Percentiles rank a stretch among this genome's conserved stretches.
Conservation (phyloP, 1,140 invertebrate genomes). For the Marisa cornuarietis region DNA sequence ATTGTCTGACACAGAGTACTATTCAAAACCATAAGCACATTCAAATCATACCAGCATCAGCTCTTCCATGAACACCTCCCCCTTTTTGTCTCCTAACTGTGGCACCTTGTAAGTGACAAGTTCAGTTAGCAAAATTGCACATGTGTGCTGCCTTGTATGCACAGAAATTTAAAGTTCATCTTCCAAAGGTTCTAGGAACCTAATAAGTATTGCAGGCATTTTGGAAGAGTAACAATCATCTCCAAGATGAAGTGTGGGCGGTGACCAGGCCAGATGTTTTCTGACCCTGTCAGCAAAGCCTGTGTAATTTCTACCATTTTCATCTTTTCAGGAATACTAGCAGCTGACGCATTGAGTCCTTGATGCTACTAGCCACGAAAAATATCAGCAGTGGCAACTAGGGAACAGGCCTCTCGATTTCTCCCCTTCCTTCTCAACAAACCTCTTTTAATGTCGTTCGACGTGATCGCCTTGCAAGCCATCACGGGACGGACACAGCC, state of each 20-base stretch:
- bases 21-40: background rate
- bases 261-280: background rate
- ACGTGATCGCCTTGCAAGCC: background rate
- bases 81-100: conserved; percentile 21
- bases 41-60: conserved; percentile 5
- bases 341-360: conserved; percentile 12
- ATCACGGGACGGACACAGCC: conserved; percentile 22
- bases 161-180: background rate
- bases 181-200: background rate
- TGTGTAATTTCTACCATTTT: conserved; percentile 16
- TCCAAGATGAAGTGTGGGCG: conserved; percentile 3
- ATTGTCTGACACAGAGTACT: background rate
- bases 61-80: conserved; percentile 8
- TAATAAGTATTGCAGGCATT: conserved; percentile 16
- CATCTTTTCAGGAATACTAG: conserved; percentile 11
- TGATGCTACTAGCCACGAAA: conserved; percentile 21
- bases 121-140: conserved; percentile 19
- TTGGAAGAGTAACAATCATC: conserved; percentile 10
- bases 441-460: conserved; percentile 12
- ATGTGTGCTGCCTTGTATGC: conserved; percentile 21
- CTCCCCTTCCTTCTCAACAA: conserved; percentile 13
- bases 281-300: conserved; percentile 5
- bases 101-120: conserved; percentile 7
- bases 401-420: conserved; percentile 23
- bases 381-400: conserved; percentile 25